Conservation (phyloP, 2,888 invertebrate species). For the Frankliniella fusca region DNA sequence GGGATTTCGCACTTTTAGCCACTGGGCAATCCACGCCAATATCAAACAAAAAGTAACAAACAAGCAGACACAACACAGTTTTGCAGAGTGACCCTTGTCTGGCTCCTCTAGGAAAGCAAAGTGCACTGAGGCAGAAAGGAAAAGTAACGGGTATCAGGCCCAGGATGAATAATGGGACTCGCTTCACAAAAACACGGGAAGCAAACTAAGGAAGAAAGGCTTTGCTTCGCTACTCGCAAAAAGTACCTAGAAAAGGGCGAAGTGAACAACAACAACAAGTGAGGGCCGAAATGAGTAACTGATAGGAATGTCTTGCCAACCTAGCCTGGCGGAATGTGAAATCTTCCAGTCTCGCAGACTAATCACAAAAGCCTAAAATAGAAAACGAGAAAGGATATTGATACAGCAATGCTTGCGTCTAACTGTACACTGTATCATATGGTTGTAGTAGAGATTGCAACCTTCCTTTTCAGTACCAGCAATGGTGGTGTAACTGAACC, state of each 20-base stretch:
- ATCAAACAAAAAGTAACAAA: not conserved
- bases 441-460: too few species aligned
- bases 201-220: not conserved
- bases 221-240: slow-evolving; percentile 5
- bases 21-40: not conserved
- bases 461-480: too few species aligned
- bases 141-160: not conserved
- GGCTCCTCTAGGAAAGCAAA: not conserved
- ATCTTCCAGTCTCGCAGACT: too few species aligned
- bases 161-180: not conserved
- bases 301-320: not conserved
- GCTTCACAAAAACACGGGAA: not conserved
- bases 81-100: not conserved
- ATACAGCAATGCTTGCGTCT: too few species aligned
- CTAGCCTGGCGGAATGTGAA: too few species aligned
- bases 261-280: not conserved
- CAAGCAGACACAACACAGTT: not conserved
- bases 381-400: too few species aligned
- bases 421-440: too few species aligned
- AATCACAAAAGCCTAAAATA: too few species aligned
- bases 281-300: not conserved
- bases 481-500: too few species aligned
- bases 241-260: not conserved
- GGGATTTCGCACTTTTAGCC: too few species aligned
- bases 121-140: not conserved